phyloP scores from a whole-genome alignment of 2,113 vertebrate genomes.

The Atlantisia rogersi region DNA sequence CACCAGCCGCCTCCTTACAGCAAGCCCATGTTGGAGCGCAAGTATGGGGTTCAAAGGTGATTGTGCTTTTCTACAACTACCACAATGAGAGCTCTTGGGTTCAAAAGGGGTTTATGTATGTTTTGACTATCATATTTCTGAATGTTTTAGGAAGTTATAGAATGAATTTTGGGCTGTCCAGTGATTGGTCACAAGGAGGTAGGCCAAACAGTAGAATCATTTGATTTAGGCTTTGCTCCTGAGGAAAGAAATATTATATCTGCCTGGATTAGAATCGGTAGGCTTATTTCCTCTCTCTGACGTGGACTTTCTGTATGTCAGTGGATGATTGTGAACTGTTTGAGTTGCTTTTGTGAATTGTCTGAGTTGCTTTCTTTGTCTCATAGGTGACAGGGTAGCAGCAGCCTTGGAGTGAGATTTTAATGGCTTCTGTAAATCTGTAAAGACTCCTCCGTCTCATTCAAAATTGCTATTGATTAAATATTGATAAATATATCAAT shows the following conservation, averaged over 20 bases:
- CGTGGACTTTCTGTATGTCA: background rate
- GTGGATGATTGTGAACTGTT: background rate
- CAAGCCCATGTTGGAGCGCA: constrained; percentile 80
- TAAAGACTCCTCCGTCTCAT: background rate
- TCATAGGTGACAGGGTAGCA: background rate
- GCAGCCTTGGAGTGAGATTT: background rate
- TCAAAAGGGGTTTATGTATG: background rate
- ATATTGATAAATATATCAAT: background rate
- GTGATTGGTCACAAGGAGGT: background rate
- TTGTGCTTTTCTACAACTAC: background rate
- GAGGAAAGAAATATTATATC: background rate
- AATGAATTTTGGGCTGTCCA: background rate
- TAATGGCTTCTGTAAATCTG: background rate
- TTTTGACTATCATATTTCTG: background rate
- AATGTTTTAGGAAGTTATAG: background rate
- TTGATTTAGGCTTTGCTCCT: background rate
- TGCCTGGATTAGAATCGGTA: background rate
- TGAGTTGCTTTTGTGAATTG: background rate
- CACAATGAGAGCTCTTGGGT: background rate
- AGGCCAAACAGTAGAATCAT: background rate
- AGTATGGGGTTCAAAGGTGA: constrained; percentile 87
- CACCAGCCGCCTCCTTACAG: constrained; percentile 74
- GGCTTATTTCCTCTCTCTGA: background rate
- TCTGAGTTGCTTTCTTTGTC: background rate
- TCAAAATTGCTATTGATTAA: background rate